Conservation (phyloP, 2,888 invertebrate species). For the Teleiodes luculella region DNA sequence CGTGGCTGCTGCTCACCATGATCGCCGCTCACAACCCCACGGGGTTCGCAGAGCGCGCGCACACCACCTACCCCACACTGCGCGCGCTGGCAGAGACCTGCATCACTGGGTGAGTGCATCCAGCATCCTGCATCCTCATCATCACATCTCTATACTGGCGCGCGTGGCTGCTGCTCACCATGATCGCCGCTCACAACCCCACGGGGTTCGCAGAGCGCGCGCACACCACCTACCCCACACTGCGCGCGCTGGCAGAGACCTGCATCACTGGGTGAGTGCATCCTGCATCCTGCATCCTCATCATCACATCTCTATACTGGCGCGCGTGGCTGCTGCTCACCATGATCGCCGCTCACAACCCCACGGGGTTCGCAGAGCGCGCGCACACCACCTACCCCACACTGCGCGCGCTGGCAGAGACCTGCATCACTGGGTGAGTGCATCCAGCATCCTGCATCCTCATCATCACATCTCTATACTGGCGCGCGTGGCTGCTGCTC, state of each 20-base stretch:
- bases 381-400: slow-evolving; percentile 96
- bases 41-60: slow-evolving; percentile 90
- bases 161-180: slow-evolving; percentile 88
- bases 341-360: slow-evolving; percentile 95
- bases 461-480: slow-evolving; percentile 81
- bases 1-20: slow-evolving; percentile 88
- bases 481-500: slow-evolving; percentile 92
- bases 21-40: slow-evolving; percentile 95
- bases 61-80: slow-evolving; percentile 94
- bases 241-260: slow-evolving; percentile 95
- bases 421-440: slow-evolving; percentile 94
- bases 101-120: slow-evolving; percentile 87
- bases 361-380: slow-evolving; percentile 88
- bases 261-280: slow-evolving; percentile 91
- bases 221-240: slow-evolving; percentile 94
- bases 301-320: slow-evolving; percentile 85
- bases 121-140: neutral
- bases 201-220: slow-evolving; percentile 89
- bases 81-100: slow-evolving; percentile 96
- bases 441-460: neutral
- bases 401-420: slow-evolving; percentile 93
- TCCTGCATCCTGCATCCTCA: neutral
- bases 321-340: slow-evolving; percentile 90
- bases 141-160: slow-evolving; percentile 90
- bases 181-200: slow-evolving; percentile 96